Evolutionary conservation across 37 sponge, comb jelly and placozoan genomes (phyloP).

Genomic region (Axinella damicornis): DNA sequence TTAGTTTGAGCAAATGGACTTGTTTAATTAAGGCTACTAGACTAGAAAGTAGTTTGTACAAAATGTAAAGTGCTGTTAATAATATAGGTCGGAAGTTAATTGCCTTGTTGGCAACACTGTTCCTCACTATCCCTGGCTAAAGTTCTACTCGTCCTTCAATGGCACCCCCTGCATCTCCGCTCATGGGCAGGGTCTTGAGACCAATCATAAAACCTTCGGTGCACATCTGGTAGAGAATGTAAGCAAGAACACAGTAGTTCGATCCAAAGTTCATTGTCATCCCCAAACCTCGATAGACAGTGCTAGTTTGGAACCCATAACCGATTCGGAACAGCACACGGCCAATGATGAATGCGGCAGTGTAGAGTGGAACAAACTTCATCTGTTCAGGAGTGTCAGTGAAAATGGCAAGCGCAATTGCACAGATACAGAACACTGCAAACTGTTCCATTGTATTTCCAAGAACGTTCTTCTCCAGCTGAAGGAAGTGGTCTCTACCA

Average conservation of each 20-base stretch:
- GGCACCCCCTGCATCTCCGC: too few species aligned
- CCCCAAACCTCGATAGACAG: slow-evolving; percentile 47
- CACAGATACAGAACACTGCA: not conserved
- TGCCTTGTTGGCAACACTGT: too few species aligned
- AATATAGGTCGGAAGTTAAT: too few species aligned
- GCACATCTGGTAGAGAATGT: slow-evolving; percentile 18
- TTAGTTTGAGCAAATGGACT: too few species aligned
- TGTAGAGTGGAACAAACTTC: slow-evolving; percentile 64
- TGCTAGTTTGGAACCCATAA: slow-evolving; percentile 35
- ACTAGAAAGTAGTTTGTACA: too few species aligned
- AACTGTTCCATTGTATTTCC: slow-evolving; percentile 72
- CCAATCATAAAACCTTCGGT: slow-evolving; percentile 30
- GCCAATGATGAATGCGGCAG: slow-evolving; percentile 38
- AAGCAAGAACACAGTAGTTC: not conserved
- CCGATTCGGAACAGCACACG: slow-evolving; percentile 65
- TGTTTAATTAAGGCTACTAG: too few species aligned
- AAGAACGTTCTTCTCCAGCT: slow-evolving; percentile 49
- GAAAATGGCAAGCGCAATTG: slow-evolving; percentile 28
- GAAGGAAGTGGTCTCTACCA: slow-evolving; percentile 51
- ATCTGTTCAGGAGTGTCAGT: slow-evolving; percentile 44
- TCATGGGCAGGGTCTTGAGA: not conserved
- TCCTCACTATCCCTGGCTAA: too few species aligned
- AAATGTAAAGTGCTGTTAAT: too few species aligned
- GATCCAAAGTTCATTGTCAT: slow-evolving; percentile 13
- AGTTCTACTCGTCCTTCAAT: too few species aligned